Base-by-base conservation (phyloP, 37 sponge, comb jelly and placozoan genomes). In the Tethya wilhelma region DNA sequence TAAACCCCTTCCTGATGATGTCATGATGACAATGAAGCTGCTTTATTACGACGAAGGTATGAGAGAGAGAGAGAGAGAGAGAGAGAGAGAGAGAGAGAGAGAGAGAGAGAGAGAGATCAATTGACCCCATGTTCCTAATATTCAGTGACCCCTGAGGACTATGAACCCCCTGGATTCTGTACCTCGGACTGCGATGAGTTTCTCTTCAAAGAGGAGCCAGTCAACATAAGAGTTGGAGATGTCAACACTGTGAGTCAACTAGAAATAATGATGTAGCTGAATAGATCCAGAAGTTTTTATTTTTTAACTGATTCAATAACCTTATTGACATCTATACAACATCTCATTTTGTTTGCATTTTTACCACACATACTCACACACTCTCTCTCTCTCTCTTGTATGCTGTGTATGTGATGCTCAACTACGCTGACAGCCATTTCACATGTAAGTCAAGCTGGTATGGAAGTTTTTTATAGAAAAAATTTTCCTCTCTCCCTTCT, bases 1-100 rank as follows among this genome's bases (percentile, higher is more conserved):
- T 19, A 86, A 90, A 43, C 94, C 94, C 6, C 78, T 97, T 22
- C 97, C 96, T 26, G 87, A 93, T 69, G 91, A 93, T 74, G 97
- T 90, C 45, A 85, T 89, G 87, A 90, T 97, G 94, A 93, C 97
- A 6, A 93, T 97, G 94, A 97, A 97, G 46, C 90, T 97, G 53
- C 59, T 80, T 64, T 97, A 93, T 65, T 88, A 88, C 55, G 97
- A 97, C 64, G 87, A 89, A 26, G 83, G 91, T 91, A 74, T 34
- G 53, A 40, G 38, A 2, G 33, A 30, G 28, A 12, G 7, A 60
- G 22, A 26, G n/a, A n/a, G n/a, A n/a, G n/a, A n/a, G 64, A 79
- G 45, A 17, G 64, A 60, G 53, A 84, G 86, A 12, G 75, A 80
- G 55, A 59, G 37, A 38, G 59, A 67, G 3, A 37, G 86, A 34